Conservation (phyloP, 2,888 invertebrate genomes). For the Pheosia gnoma region DNA sequence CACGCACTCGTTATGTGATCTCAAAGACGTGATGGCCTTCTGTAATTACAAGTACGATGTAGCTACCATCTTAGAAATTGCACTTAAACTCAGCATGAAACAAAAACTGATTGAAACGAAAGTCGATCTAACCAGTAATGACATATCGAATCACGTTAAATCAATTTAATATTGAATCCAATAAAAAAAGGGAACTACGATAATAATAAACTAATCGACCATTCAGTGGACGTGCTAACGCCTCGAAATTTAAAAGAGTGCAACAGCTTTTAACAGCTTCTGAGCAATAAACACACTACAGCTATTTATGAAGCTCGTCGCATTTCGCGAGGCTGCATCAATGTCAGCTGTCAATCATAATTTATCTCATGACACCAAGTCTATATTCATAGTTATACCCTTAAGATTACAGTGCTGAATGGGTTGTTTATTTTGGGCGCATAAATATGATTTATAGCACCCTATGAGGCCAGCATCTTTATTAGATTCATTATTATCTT, state of each 20-base stretch:
- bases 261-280: background rate
- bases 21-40: constrained; percentile 40
- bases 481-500: background rate
- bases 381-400: constrained; percentile 51
- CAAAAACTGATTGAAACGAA: constrained; percentile 28
- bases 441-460: constrained; percentile 41
- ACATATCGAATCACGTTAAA: constrained; percentile 8
- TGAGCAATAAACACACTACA: background rate
- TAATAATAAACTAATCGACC: background rate
- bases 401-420: constrained; percentile 23
- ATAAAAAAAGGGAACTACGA: background rate
- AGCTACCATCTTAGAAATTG: constrained; percentile 19
- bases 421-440: constrained; percentile 42
- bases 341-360: constrained; percentile 48
- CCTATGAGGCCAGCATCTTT: constrained; percentile 9
- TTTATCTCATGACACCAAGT: constrained; percentile 40
- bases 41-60: constrained; percentile 33
- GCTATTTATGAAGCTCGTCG: constrained; percentile 12
- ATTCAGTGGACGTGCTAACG: background rate
- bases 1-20: background rate
- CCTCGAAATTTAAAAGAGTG: background rate
- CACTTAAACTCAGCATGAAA: constrained; percentile 17
- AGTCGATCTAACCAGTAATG: constrained; percentile 15
- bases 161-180: constrained; percentile 1
- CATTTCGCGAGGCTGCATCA: constrained; percentile 20